Evolutionary conservation across 2,888 invertebrate species (phyloP).

Genomic region (Timema cristinae): DNA sequence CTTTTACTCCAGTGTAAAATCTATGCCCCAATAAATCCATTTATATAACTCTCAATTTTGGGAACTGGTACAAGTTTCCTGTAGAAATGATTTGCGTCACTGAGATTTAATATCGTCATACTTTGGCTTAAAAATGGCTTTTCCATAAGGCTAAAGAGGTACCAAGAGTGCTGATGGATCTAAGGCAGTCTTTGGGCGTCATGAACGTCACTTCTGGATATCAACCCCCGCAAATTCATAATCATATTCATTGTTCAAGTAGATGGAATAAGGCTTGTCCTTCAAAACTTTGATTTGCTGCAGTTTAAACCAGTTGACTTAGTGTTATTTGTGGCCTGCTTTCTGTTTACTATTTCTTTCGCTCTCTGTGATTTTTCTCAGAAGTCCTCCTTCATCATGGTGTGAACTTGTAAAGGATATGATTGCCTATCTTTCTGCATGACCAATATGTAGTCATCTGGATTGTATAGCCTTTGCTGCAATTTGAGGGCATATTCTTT

Average conservation of each 20-base stretch:
- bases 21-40: conserved; percentile 2
- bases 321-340: not conserved
- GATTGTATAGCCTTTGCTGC: not conserved
- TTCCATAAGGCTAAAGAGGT: not conserved
- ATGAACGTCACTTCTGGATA: too few relatives aligned
- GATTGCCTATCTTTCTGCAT: not conserved
- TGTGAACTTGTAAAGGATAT: not conserved
- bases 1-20: not conserved
- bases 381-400: conserved; percentile 8
- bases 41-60: not conserved
- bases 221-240: not conserved
- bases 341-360: not conserved
- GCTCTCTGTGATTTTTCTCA: not conserved
- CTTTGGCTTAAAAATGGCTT: not conserved
- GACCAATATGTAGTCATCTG: not conserved
- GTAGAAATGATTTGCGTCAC: not conserved
- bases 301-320: not conserved
- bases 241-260: not conserved
- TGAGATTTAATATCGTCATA: not conserved
- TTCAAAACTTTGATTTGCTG: not conserved
- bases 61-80: not conserved
- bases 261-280: not conserved
- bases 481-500: not conserved
- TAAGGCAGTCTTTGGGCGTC: not conserved
- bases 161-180: not conserved